These are phyloP conservation scores for Drosophila borealis DNA, from an alignment of 2,888 invertebrate genomes.

Conservation along the genomic window DNA sequence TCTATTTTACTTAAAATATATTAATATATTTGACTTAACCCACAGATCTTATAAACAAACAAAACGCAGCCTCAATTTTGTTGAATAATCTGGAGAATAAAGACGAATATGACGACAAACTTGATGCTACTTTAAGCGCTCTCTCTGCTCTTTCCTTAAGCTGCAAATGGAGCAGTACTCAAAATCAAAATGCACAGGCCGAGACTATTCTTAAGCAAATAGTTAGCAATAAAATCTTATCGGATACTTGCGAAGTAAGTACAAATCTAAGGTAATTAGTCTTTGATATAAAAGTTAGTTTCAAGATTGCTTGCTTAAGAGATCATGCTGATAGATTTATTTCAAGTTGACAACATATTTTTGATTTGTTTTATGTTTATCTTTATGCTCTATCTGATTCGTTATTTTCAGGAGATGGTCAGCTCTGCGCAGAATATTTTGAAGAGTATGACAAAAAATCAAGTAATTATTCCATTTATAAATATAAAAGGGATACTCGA, in stretches of 20 bases:
- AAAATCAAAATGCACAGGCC: slow-evolving; percentile 29
- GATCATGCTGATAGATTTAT: not conserved
- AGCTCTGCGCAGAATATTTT: slow-evolving; percentile 35
- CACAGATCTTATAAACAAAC: slow-evolving; percentile 57
- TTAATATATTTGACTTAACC: too few species aligned
- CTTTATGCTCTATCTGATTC: not conserved
- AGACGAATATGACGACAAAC: slow-evolving; percentile 62
- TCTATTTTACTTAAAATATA: not conserved
- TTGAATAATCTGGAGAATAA: slow-evolving; percentile 47
- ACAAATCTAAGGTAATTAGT: too few species aligned
- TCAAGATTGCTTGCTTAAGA: too few species aligned
- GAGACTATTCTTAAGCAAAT: slow-evolving; percentile 45
- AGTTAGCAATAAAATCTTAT: slow-evolving; percentile 39
- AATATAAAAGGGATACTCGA: too few species aligned
- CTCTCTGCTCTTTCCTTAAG: slow-evolving; percentile 59
- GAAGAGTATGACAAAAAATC: slow-evolving; percentile 22
- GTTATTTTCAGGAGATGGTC: slow-evolving; percentile 53
- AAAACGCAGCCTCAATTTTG: slow-evolving; percentile 45
- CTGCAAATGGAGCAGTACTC: slow-evolving; percentile 35
- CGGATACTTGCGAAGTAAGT: slow-evolving; percentile 58
- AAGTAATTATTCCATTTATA: not conserved
- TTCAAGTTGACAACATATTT: too few species aligned
- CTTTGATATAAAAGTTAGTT: too few species aligned
- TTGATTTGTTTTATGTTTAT: not conserved
- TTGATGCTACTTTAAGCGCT: slow-evolving; percentile 63